Percentiles rank a stretch among this genome's conserved stretches.
Conservation (phyloP, 2,797 vertebrate genomes). For the Scomberomorus guttatus region DNA sequence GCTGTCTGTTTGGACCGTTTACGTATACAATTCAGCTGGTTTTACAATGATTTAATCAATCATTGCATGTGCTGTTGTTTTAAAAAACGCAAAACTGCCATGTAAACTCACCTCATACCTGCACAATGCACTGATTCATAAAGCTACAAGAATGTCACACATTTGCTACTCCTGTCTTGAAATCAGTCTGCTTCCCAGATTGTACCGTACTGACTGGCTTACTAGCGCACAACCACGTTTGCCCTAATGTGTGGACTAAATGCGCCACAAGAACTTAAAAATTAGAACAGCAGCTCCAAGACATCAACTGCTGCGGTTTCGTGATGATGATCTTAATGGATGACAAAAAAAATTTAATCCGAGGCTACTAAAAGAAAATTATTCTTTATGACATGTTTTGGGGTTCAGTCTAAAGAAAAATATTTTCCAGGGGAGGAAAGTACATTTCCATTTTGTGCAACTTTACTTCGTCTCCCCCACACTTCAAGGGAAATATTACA, state of each 20-base stretch:
- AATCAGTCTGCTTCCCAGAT: neutral
- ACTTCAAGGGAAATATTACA: neutral
- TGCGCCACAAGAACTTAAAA: neutral
- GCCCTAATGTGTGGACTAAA: conserved; percentile 23
- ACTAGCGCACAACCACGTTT: neutral
- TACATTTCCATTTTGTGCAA: neutral
- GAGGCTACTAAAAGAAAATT: neutral
- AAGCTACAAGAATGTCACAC: neutral
- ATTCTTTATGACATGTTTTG: neutral
- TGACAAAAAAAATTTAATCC: neutral
- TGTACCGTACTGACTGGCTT: neutral
- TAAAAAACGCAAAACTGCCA: neutral
- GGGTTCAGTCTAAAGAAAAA: neutral
- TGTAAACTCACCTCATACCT: conserved; percentile 66
- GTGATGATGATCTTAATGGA: neutral
- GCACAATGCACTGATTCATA: conserved; percentile 12
- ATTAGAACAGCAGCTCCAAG: neutral
- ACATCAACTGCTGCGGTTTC: neutral
- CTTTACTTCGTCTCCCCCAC: neutral
- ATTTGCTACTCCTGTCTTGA: neutral
- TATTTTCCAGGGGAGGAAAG: neutral
- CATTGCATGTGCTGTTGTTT: neutral
- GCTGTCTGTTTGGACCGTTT: neutral
- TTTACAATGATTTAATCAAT: neutral
- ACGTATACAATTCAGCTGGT: neutral